Percentiles rank a stretch among this genome's conserved stretches.
phyloP scores from a whole-genome alignment of 2,113 vertebrate genomes.

The Rattus rattus region DNA sequence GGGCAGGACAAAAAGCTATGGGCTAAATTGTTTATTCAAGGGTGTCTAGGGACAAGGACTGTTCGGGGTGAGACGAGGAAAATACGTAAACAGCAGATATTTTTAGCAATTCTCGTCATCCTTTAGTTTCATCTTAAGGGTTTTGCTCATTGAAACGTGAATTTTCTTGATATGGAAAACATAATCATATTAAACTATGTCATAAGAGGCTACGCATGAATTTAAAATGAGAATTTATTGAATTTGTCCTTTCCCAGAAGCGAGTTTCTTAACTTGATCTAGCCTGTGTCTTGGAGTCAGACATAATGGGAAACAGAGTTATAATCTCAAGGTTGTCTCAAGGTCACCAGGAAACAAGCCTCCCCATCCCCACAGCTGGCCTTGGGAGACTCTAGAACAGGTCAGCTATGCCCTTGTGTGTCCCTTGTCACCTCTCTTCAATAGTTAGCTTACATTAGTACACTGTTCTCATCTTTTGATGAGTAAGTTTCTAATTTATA shows the following conservation, averaged over 20 bases:
- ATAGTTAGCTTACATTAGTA: background rate
- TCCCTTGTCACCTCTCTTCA: background rate
- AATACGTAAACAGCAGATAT: background rate
- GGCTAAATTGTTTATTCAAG: background rate
- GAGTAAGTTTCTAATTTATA: background rate
- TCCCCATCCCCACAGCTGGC: accelerated
- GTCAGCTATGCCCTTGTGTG: accelerated
- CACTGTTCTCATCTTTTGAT: background rate
- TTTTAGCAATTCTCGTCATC: background rate
- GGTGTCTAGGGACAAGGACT: too few relatives aligned
- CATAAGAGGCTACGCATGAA: background rate
- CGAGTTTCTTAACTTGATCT: background rate
- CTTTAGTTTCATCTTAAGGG: background rate
- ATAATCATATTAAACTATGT: background rate
- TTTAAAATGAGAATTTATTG: conserved; percentile 34
- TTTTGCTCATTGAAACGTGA: conserved; percentile 6
- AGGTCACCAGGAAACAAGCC: background rate
- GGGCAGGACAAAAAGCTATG: background rate
- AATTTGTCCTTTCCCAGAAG: background rate
- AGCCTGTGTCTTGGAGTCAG: background rate
- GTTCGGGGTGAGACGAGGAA: background rate
- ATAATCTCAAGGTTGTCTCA: background rate
- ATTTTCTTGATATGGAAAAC: background rate
- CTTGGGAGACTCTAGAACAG: accelerated
- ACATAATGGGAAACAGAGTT: background rate